These are phyloP conservation scores for Channallabes apus DNA, from an alignment of 2,797 vertebrate species.

Conservation along the genomic window DNA sequence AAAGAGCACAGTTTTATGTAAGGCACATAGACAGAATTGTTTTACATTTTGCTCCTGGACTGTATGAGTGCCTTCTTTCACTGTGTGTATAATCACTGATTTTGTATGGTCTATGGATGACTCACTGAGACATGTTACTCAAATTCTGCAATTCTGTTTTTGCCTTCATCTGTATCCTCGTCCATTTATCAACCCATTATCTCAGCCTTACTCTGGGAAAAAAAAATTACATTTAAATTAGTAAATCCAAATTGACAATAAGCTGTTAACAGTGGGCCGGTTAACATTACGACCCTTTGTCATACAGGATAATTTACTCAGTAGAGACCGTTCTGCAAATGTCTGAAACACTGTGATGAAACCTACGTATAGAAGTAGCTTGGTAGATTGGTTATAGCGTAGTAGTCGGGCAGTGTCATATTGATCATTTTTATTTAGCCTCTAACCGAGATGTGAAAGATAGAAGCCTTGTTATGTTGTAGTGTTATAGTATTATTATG, in stretches of 20 bases:
- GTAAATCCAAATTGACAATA: not conserved
- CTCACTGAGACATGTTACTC: not conserved
- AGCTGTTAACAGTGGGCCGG: not conserved
- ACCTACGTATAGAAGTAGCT: not conserved
- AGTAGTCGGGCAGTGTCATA: not conserved
- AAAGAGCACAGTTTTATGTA: slow-evolving; percentile 37
- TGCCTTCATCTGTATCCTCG: not conserved
- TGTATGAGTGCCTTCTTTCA: not conserved
- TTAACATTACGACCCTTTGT: not conserved
- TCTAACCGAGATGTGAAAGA: not conserved
- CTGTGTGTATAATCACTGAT: not conserved
- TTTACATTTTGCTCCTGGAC: not conserved
- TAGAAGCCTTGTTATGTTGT: not conserved
- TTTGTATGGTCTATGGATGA: not conserved
- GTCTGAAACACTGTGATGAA: not conserved
- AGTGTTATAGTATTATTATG: not conserved
- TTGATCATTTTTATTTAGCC: not conserved
- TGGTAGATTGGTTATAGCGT: not conserved
- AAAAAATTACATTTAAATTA: slow-evolving; percentile 1
- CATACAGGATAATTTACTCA: not conserved
- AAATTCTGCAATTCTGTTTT: not conserved
- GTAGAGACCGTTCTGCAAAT: not conserved
- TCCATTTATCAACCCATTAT: slow-evolving; percentile 6
- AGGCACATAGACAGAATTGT: not conserved
- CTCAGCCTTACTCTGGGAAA: not conserved